Evolutionary conservation across 2,797 vertebrate genomes (phyloP), one percentile per base, ranked within the genome.

Genomic region (Pangasius macronema): DNA sequence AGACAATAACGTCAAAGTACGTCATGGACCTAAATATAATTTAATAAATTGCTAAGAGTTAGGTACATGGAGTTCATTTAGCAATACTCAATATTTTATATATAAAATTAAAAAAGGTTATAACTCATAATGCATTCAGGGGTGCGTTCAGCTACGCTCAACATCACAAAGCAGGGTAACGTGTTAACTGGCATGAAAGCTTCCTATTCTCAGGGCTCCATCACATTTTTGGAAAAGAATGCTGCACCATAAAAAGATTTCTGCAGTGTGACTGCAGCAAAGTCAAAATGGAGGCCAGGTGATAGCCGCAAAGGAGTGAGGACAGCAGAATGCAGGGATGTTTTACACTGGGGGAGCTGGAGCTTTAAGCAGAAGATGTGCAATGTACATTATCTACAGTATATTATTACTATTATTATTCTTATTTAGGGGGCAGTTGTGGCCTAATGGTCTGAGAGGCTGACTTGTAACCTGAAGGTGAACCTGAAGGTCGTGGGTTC

Each of bases 261-360:
- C 63, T 73, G 67, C 67, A 33, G 49, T 53, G 65, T 76, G 77
- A 86, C 82, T 82, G 65, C 67, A 63, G 85, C 84, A 91, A 89
- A 86, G 89, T 89, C 79, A 87, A 88, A 90, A 90, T 90, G 67
- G 63, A 86, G 86, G 81, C 82, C 91, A 88, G 61, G 57, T 85
- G 87, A 85, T 33, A 36, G n/a, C 68, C 68, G 75, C 61, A 55
- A 88, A 86, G 81, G 59, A 75, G 14, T 46, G 46, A 67, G 42
- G 55, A 77, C 53, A 72, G 77, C 49, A 82, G 59, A 79, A 70
- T 67, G 10, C 81, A 82, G 51, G 81, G 61, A 67, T n/a, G 0
- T 82, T 79, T 82, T 68, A 68, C 77, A 39, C 36, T 39, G 24
- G 33, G 33, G 33, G 20, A 42, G 11, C 11, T n/a, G 30, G 27